These are phyloP conservation scores for Folsomia candida DNA, from an alignment of 2,888 invertebrate species.

Conservation along the genomic window DNA sequence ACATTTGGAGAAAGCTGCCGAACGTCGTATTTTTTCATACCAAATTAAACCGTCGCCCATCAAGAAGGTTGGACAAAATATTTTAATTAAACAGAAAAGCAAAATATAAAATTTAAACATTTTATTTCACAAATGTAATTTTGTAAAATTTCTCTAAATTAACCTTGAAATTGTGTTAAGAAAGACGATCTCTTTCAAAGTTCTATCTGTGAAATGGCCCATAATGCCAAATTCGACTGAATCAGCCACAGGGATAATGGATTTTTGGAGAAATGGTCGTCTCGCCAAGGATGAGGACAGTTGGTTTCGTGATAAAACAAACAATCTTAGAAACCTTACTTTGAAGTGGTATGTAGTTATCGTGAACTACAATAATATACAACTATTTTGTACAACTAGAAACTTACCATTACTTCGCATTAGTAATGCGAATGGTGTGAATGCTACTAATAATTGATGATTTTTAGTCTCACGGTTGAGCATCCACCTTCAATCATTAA, in stretches of 20 bases:
- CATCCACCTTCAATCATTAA: conserved; percentile 50
- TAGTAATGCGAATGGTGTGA: no score
- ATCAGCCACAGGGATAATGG: conserved; percentile 32
- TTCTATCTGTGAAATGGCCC: conserved; percentile 47
- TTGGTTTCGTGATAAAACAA: conserved; percentile 47
- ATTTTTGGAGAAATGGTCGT: conserved; percentile 46
- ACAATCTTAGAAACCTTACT: conserved; percentile 42
- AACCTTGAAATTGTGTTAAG: not conserved
- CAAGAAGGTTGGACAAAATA: conserved; percentile 28
- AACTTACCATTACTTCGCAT: no score
- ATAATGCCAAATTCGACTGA: conserved; percentile 21
- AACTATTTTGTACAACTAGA: no score
- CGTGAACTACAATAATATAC: no score
- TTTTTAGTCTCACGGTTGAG: conserved; percentile 27
- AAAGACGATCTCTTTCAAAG: conserved; percentile 41
- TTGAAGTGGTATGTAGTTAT: conserved; percentile 41
- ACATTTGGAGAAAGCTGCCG: conserved; percentile 49
- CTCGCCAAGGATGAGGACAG: conserved; percentile 31
- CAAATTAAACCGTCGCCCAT: conserved; percentile 25
- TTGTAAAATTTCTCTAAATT: not conserved
- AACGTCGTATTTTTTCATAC: conserved; percentile 47
- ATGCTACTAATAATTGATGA: no score
- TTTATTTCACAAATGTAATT: no score
- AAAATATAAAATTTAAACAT: no score
- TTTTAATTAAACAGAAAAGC: no score